Evolutionary conservation across 1,140 invertebrate species (phyloP).

Genomic region (Ganaspis sp.): DNA sequence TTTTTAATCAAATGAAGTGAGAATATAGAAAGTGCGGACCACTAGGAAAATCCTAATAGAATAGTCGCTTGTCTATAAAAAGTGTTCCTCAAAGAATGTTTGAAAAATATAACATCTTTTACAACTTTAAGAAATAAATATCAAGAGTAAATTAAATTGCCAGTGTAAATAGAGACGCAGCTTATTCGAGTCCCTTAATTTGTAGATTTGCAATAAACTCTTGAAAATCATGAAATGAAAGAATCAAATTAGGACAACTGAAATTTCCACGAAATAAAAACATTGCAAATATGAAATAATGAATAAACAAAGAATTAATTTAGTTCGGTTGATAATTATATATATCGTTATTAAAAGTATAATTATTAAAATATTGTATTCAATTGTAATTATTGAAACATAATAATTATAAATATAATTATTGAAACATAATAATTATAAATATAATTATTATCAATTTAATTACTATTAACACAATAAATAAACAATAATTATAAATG

Average conservation of each 20-base stretch:
- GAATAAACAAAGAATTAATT: neutral
- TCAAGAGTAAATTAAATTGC: neutral
- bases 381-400: neutral
- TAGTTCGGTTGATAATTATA: neutral
- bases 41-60: slow-evolving; percentile 16
- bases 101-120: slow-evolving; percentile 40
- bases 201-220: neutral
- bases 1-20: neutral
- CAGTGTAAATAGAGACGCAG: neutral
- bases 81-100: slow-evolving; percentile 34
- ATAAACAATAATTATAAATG: too few species aligned
- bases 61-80: slow-evolving; percentile 35
- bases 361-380: neutral
- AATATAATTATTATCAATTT: neutral
- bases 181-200: neutral
- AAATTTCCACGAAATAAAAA: neutral
- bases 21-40: neutral
- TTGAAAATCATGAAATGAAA: neutral
- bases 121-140: neutral
- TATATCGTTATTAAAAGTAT: slow-evolving; percentile 13
- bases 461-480: too few species aligned
- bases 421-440: slow-evolving; percentile 30
- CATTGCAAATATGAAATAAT: neutral
- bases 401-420: slow-evolving; percentile 42
- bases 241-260: neutral